phyloP scores from a whole-genome alignment of 2,888 invertebrate species.

The Leucoptera coffeella region DNA sequence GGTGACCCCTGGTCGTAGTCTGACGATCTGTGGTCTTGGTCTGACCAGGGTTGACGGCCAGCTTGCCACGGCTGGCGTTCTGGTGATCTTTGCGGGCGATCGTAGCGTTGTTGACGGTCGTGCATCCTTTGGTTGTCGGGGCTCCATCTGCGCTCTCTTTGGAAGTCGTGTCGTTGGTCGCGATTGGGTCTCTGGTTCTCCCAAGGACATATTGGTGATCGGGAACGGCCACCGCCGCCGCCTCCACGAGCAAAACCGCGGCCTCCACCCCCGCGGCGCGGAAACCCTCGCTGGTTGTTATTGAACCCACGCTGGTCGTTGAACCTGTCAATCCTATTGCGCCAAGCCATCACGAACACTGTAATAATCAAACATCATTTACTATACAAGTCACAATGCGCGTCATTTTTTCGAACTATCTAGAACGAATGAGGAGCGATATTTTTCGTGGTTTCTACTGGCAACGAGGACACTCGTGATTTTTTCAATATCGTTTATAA shows the following conservation, averaged over 20 bases:
- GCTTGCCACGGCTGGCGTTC: conserved; percentile 10
- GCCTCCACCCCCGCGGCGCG: conserved; percentile 12
- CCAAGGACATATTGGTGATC: conserved; percentile 13
- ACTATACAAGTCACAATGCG: too few species aligned
- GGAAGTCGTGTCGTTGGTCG: conserved; percentile 12
- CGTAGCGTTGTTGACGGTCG: conserved; percentile 11
- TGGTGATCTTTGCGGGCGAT: conserved; percentile 13
- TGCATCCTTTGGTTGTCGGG: conserved; percentile 13
- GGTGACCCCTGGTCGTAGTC: conserved; percentile 13
- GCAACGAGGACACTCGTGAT: too few species aligned
- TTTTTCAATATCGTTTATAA: too few species aligned
- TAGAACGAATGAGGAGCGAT: too few species aligned
- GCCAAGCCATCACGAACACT: too few species aligned
- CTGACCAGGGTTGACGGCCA: conserved; percentile 9
- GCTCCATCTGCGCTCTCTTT: conserved; percentile 11
- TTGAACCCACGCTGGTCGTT: too few species aligned
- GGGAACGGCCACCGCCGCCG: conserved; percentile 19
- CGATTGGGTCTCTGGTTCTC: conserved; percentile 10
- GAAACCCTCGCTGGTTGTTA: conserved; percentile 6
- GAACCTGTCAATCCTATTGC: too few species aligned
- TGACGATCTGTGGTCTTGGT: conserved; percentile 18
- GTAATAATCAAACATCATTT: too few species aligned
- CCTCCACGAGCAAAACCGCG: conserved; percentile 31
- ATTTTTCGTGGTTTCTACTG: too few species aligned
- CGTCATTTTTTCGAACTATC: too few species aligned